Conservation (phyloP, 2,797 vertebrate species). For the Fistularia commersonii region DNA sequence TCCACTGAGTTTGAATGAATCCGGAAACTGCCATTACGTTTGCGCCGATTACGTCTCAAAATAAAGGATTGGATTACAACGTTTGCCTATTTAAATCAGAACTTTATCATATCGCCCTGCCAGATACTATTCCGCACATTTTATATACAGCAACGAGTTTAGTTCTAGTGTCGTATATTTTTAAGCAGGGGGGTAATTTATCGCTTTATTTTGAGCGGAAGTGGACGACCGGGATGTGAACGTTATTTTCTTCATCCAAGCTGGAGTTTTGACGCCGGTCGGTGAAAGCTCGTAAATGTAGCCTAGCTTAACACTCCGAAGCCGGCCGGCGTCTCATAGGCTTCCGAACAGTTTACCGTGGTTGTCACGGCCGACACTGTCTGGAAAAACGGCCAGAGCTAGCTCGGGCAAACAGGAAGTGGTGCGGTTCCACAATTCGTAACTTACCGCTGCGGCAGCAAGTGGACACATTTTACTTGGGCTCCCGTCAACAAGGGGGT, state of each 20-base stretch:
- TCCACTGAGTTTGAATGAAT: neutral
- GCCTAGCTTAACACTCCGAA: neutral
- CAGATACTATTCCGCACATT: neutral
- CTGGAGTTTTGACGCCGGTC: slow-evolving; percentile 7
- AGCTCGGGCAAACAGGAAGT: slow-evolving; percentile 11
- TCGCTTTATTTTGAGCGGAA: slow-evolving; percentile 25
- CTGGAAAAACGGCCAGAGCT: neutral
- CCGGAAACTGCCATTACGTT: neutral
- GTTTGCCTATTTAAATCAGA: no score
- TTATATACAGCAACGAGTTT: neutral
- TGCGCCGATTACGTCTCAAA: neutral
- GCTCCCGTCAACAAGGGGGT: slow-evolving; percentile 15
- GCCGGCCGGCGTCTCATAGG: neutral
- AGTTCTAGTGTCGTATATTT: neutral
- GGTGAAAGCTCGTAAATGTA: slow-evolving; percentile 3
- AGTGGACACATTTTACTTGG: slow-evolving; percentile 10
- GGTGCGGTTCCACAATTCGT: no score
- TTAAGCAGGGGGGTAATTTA: no score
- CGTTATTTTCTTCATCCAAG: neutral
- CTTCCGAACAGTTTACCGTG: neutral
- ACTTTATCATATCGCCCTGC: neutral
- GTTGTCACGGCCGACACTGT: neutral
- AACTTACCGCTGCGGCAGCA: neutral
- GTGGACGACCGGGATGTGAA: slow-evolving; percentile 12
- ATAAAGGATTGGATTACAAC: neutral